phyloP scores from a whole-genome alignment of 2,113 vertebrate species.

The Prochilodus magdalenae region DNA sequence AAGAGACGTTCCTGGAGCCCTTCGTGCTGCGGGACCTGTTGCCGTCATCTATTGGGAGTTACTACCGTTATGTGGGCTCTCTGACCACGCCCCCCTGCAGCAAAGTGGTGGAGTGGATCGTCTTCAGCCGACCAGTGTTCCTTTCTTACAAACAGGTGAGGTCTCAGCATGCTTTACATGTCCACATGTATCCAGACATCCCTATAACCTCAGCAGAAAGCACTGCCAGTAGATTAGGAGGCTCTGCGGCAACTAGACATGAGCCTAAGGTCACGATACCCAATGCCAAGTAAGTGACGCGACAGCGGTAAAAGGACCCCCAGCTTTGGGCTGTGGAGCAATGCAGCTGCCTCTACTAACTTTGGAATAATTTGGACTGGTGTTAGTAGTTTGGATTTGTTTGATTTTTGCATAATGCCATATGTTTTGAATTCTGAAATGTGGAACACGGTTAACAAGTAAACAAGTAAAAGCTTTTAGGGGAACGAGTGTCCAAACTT shows the following conservation, averaged over 20 bases:
- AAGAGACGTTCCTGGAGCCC: slow-evolving; percentile 96
- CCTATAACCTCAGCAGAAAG: not conserved
- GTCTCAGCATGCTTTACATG: not conserved
- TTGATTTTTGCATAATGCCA: too few relatives aligned
- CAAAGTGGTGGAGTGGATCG: slow-evolving; percentile 94
- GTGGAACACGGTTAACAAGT: not conserved
- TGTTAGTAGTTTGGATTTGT: too few relatives aligned
- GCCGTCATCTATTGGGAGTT: slow-evolving; percentile 87
- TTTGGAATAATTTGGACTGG: too few relatives aligned
- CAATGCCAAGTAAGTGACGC: too few relatives aligned
- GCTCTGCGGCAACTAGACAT: not conserved
- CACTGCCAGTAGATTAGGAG: not conserved
- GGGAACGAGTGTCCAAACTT: not conserved
- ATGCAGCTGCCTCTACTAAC: too few relatives aligned
- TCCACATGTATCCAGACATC: too few relatives aligned
- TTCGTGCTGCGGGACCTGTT: slow-evolving; percentile 91
- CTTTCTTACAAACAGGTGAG: slow-evolving; percentile 94
- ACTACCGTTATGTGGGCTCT: slow-evolving; percentile 93
- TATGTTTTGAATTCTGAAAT: too few relatives aligned
- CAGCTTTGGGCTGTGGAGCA: too few relatives aligned
- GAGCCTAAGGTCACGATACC: too few relatives aligned
- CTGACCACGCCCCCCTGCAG: slow-evolving; percentile 95
- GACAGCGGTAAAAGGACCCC: too few relatives aligned
- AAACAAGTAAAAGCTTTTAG: not conserved
- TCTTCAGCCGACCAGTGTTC: slow-evolving; percentile 89